Evolutionary conservation across 2,113 vertebrate species (phyloP), one percentile per base, ranked within the genome.

Genomic region (Nansenia antarctica): DNA sequence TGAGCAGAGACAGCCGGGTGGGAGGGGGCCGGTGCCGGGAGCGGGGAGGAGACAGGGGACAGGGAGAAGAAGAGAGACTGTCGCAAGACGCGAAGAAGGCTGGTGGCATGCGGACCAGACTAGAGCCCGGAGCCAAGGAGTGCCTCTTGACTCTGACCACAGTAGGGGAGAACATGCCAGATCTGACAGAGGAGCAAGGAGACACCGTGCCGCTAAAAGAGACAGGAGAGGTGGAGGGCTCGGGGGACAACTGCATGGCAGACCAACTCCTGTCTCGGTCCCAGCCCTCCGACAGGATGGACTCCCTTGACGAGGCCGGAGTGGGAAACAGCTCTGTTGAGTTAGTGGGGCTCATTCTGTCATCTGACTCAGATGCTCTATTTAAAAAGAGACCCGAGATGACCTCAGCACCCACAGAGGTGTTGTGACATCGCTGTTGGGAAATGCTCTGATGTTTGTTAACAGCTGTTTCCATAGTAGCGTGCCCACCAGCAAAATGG

Each of bases 1-100:
- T 99, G 73, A 99, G 92, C 22, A 98, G 89, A 60, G 95, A 94
- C 35, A 99, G 90, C 20, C 95, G 92, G 14, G 94, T 95, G 68
- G 95, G 93, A 37, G 87, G 88, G 12, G 92, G 90, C 55, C 85
- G 90, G 72, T 79, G 78, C 55, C 90, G 86, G 26, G 86, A 54
- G 64, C 76, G 82, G 3, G 90, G 86, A 2, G 90, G 86, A 3
- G 93, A 92, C 55, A 52, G 75, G 26, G 79, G 85, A 69, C 84
- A 85, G 7, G 72, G 69, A 31, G 88, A 80, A 2, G 90, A 87
- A 31, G 84, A 84, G 57, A 86, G 72, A 62, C 92, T 93, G 52
- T 92, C 91, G 69, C 91, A 92, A 0, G 92, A 93, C 22, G 94
- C 93, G 15, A 91, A 94, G 26, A 91, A 90, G 0, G 85, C 85